Base-by-base conservation (phyloP, 2,797 vertebrate genomes). In the Salarias fasciatus region DNA sequence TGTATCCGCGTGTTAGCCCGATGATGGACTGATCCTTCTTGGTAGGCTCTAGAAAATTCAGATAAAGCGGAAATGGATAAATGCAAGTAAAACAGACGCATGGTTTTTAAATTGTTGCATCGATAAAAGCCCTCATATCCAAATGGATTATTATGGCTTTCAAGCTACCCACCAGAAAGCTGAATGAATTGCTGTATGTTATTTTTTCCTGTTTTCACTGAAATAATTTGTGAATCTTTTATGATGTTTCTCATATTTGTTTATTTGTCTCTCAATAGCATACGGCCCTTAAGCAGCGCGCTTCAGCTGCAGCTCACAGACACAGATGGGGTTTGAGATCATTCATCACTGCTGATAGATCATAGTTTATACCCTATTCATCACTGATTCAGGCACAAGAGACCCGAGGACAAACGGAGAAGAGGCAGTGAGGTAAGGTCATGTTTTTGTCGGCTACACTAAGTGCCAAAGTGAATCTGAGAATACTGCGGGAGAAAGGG, bases 261-360 rank as follows among this genome's bases (percentile, higher is more conserved):
- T 63, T 29, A 30, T 45, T 24, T 11, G n/a, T 35, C 33, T 18
- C 41, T 48, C 13, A 15, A 8, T 15, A 36, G n/a, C 44, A 31
- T 18, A 47, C n/a, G 14, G 5, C 3, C 9, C 31, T 37, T 69
- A 29, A 59, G 53, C 38, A 50, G 31, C 18, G 46, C 3, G 13
- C n/a, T 44, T 52, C 38, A 44, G 48, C 47, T 69, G 67, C 47
- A 51, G 71, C 37, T 24, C 18, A 64, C 69, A 62, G 51, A 83
- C 66, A 77, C 61, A 69, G 57, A 71, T n/a, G 51, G 61, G 46
- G 62, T 71, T 52, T 63, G 64, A 41, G 72, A 77, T 59, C 78
- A 84, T 88, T 90, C 62, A 91, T 91, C 84, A 87, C 54, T 53
- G 28, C 79, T 84, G 88, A 88, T 83, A 82, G 88, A 81, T 89